phyloP scores from a whole-genome alignment of 2,888 invertebrate species.

The Lasius fuliginosus region DNA sequence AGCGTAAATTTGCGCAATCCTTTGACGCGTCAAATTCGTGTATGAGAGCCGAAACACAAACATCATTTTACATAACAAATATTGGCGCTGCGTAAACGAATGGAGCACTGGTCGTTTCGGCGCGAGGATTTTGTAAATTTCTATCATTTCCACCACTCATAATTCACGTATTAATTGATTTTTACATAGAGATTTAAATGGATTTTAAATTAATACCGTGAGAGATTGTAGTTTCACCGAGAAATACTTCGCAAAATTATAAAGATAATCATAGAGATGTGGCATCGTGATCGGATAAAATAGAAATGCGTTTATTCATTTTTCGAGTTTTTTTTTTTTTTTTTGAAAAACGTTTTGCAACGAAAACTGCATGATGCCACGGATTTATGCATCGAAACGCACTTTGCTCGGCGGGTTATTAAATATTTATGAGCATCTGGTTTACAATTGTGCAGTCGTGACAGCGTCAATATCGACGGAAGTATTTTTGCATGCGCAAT shows the following conservation, averaged over 20 bases:
- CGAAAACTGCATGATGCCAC: not conserved
- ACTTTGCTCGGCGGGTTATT: not conserved
- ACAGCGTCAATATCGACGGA: not conserved
- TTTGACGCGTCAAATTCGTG: slow-evolving; percentile 32
- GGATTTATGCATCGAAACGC: not conserved
- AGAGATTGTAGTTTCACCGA: not conserved
- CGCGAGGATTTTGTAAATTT: not conserved
- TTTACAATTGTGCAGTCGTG: not conserved
- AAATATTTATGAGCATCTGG: slow-evolving; percentile 23
- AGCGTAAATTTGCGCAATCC: slow-evolving; percentile 35
- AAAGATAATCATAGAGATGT: not conserved
- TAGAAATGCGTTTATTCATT: not conserved
- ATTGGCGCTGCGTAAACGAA: slow-evolving; percentile 27
- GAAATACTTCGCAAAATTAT: not conserved
- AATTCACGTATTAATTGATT: not conserved
- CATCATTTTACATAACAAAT: slow-evolving; percentile 48
- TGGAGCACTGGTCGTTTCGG: not conserved
- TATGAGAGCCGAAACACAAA: slow-evolving; percentile 29
- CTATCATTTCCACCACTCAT: not conserved
- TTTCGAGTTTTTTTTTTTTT: not conserved
- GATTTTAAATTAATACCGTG: not conserved
- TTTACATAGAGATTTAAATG: not conserved
- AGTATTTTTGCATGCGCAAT: not conserved
- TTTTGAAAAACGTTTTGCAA: not conserved
- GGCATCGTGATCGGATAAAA: not conserved